Conservation (phyloP, 2,113 vertebrate species). For the Sorex fumeus region DNA sequence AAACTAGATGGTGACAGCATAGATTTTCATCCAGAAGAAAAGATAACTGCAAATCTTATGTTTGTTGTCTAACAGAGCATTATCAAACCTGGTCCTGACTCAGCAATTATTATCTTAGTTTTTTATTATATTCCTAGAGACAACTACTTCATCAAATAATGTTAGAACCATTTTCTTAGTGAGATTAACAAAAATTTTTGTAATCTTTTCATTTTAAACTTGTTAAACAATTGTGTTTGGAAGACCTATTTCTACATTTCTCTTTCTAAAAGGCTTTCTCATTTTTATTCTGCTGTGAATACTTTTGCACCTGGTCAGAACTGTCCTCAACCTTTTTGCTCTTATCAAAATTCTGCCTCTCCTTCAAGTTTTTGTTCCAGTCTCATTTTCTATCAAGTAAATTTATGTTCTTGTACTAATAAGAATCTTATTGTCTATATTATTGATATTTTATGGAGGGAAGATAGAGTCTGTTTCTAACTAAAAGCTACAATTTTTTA, state of each 20-base stretch:
- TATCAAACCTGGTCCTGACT: not conserved
- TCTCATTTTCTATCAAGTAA: not conserved
- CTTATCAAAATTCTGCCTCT: not conserved
- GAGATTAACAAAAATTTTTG: constrained; percentile 4
- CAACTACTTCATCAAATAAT: not conserved
- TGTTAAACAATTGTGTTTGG: not conserved
- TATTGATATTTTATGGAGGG: not conserved
- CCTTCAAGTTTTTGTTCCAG: not conserved
- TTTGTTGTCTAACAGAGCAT: not conserved
- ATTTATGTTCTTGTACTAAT: not conserved
- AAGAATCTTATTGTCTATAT: not conserved
- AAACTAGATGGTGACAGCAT: not conserved
- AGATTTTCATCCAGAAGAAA: constrained; percentile 23
- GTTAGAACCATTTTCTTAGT: not conserved
- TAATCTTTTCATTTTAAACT: not conserved
- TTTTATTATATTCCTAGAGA: not conserved
- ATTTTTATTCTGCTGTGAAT: not conserved
- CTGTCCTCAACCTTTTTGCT: not conserved
- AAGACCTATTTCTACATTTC: not conserved
- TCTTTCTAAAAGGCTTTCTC: not conserved
- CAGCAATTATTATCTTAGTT: not conserved
- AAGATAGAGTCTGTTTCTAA: too few species aligned
- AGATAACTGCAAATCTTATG: not conserved
- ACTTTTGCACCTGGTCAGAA: not conserved
- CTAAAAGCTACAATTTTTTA: too few species aligned